phyloP scores from a whole-genome alignment of 2,797 vertebrate species.

The Gymnocypris eckloni region DNA sequence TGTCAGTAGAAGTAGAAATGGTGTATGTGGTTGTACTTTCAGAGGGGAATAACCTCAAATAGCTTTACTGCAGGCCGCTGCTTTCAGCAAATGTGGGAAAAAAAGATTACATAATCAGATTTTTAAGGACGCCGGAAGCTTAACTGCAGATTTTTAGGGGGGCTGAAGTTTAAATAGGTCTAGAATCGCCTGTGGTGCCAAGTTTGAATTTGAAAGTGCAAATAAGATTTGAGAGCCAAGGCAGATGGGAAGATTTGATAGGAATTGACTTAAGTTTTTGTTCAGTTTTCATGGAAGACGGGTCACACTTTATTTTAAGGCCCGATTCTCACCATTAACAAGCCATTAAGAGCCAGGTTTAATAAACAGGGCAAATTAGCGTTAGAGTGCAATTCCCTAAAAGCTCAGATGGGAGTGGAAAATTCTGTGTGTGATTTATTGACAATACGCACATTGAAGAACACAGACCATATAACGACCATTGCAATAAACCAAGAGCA shows the following conservation, averaged over 20 bases:
- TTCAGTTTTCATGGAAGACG: neutral
- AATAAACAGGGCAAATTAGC: neutral
- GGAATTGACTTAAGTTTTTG: neutral
- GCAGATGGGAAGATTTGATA: neutral
- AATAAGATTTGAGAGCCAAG: slow-evolving; percentile 7
- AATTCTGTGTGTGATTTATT: no score
- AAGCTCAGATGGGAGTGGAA: no score
- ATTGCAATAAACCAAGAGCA: neutral
- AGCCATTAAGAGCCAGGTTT: neutral
- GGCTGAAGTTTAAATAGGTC: slow-evolving; percentile 15
- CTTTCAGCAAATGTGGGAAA: neutral
- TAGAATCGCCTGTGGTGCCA: slow-evolving; percentile 4
- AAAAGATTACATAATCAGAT: slow-evolving; percentile 27
- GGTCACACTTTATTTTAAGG: neutral
- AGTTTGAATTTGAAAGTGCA: slow-evolving; percentile 15
- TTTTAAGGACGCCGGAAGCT: slow-evolving; percentile 13
- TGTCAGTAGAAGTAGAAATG: slow-evolving; percentile 5
- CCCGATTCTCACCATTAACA: neutral
- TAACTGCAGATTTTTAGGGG: neutral
- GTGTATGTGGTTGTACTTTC: neutral
- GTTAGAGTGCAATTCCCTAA: neutral
- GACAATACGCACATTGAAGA: no score
- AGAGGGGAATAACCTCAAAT: slow-evolving; percentile 10
- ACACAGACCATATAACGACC: neutral
- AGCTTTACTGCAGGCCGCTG: neutral